Evolutionary conservation across 2,113 vertebrate genomes (phyloP).

Genomic region (Asarcornis scutulata): DNA sequence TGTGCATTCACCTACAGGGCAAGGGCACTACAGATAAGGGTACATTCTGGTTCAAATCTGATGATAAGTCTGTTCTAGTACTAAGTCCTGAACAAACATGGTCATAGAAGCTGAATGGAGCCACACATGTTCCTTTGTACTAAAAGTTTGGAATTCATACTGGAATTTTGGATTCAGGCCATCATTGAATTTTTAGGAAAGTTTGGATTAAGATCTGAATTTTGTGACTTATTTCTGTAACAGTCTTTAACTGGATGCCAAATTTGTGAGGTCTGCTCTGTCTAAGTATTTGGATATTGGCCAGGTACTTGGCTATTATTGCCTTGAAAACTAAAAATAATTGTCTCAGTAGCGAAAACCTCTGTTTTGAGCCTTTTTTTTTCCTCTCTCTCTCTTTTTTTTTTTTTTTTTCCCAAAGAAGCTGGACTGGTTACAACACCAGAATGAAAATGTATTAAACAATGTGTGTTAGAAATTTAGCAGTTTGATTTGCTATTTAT

Average conservation of each 20-base stretch:
- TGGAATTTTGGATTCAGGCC: neutral
- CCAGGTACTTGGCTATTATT: neutral
- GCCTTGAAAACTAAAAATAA: neutral
- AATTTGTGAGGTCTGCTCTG: neutral
- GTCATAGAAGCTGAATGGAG: neutral
- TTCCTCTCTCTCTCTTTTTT: neutral
- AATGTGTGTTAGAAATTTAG: neutral
- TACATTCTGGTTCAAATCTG: fast-evolving
- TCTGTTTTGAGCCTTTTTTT: neutral
- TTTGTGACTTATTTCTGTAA: neutral
- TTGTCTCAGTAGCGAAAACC: neutral
- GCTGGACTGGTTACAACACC: neutral
- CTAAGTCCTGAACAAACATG: neutral
- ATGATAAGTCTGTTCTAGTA: neutral
- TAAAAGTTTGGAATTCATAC: neutral
- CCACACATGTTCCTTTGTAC: neutral
- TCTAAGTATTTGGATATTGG: neutral
- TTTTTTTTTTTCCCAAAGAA: neutral
- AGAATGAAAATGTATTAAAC: neutral
- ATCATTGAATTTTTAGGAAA: neutral
- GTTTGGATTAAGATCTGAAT: neutral
- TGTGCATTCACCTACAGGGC: neutral
- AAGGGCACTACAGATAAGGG: fast-evolving
- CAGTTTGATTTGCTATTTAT: conserved; percentile 22
- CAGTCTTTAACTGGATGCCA: neutral